Evolutionary conservation across 1,140 invertebrate species (phyloP).

Genomic region (Drosophila burlai): DNA sequence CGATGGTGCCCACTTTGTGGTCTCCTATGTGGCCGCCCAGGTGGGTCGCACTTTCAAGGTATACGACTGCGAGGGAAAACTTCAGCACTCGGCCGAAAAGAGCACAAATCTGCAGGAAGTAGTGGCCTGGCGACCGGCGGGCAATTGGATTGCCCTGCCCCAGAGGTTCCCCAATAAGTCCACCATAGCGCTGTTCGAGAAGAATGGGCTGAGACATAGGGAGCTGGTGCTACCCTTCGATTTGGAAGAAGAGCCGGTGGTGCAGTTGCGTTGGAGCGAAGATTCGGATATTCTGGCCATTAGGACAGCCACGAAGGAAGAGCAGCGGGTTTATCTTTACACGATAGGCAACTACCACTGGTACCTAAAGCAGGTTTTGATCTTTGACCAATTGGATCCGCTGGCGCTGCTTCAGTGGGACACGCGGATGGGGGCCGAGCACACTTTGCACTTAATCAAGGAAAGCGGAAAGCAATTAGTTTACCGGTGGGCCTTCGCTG

Average conservation of each 20-base stretch:
- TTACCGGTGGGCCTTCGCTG: conserved; percentile 85
- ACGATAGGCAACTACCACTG: conserved; percentile 95
- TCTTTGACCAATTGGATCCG: conserved; percentile 63
- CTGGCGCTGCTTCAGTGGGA: conserved; percentile 89
- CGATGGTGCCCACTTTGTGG: conserved; percentile 93
- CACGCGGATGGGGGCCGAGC: conserved; percentile 86
- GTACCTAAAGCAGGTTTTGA: conserved; percentile 92
- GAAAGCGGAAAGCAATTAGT: conserved; percentile 86
- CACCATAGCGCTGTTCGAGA: conserved; percentile 94
- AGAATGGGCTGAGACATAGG: conserved; percentile 95
- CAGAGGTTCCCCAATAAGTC: conserved; percentile 89
- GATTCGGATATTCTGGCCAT: conserved; percentile 92
- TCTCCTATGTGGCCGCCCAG: conserved; percentile 88
- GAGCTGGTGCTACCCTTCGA: conserved; percentile 91
- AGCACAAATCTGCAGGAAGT: conserved; percentile 89
- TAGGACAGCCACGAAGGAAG: conserved; percentile 85
- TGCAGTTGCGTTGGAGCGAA: conserved; percentile 90
- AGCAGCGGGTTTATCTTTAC: conserved; percentile 89
- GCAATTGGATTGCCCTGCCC: conserved; percentile 91
- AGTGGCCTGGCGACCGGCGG: conserved; percentile 92
- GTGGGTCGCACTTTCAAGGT: conserved; percentile 88
- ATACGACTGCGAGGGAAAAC: conserved; percentile 90
- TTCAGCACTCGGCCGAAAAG: conserved; percentile 91
- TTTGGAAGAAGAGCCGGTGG: conserved; percentile 86
- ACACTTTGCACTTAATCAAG: conserved; percentile 88